phyloP scores from a whole-genome alignment of 2,797 vertebrate genomes.

The Pseudocheirus occidentalis region DNA sequence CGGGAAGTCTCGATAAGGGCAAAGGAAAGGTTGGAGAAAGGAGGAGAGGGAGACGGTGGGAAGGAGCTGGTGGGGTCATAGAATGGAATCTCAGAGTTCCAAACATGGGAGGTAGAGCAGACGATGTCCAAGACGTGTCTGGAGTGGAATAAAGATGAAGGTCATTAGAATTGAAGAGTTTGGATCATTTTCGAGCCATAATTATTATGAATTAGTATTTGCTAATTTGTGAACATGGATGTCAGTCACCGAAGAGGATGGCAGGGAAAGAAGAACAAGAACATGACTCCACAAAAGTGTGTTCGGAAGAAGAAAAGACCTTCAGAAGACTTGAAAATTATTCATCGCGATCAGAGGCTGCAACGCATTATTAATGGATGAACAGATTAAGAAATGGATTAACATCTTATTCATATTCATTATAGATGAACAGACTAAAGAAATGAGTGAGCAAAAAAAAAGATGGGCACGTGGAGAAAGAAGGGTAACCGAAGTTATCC shows the following conservation, averaged over 20 bases:
- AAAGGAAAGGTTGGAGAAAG: background rate
- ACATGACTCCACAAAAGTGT: background rate
- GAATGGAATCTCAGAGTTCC: background rate
- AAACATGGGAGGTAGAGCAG: background rate
- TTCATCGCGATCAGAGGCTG: background rate
- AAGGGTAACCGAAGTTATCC: background rate
- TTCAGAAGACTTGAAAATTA: background rate
- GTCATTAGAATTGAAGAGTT: background rate
- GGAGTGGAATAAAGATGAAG: background rate
- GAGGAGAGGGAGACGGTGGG: background rate
- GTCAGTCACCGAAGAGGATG: background rate
- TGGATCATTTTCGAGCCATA: background rate
- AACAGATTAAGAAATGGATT: background rate
- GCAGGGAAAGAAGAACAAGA: too few species aligned
- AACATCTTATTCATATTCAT: background rate
- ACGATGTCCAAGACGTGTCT: background rate
- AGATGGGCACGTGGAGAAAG: background rate
- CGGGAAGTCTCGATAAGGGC: background rate
- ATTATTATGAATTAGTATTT: background rate
- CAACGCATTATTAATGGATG: background rate
- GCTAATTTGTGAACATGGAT: background rate
- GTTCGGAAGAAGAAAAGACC: too few species aligned
- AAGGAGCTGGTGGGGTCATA: background rate
- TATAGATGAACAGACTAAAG: background rate
- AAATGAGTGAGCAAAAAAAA: conserved; percentile 22